A percentile compares a stretch with the other conserved stretches of the same genome.
Conservation (phyloP, 2,113 vertebrate species). For the Columba janthina region DNA sequence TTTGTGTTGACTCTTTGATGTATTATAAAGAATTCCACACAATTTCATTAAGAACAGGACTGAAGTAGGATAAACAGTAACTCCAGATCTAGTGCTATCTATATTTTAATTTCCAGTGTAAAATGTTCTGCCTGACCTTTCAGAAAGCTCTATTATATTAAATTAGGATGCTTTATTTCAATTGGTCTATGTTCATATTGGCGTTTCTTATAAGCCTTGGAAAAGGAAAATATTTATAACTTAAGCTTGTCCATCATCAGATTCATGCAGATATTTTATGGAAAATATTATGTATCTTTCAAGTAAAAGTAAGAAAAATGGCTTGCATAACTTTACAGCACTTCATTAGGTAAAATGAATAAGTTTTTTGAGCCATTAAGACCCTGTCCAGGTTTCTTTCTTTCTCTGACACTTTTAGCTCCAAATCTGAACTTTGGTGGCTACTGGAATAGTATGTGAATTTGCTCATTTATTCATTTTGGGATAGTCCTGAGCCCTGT, state of each 20-base stretch:
- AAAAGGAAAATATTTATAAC: slow-evolving; percentile 55
- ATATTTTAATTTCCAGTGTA: slow-evolving; percentile 53
- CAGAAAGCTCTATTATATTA: slow-evolving; percentile 17
- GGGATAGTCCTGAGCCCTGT: background rate
- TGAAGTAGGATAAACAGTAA: slow-evolving; percentile 46
- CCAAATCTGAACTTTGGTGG: background rate
- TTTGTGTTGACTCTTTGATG: slow-evolving; percentile 47
- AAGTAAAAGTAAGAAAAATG: background rate
- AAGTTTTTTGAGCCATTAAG: background rate
- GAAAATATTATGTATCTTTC: background rate
- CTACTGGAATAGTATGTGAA: background rate
- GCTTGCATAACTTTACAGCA: background rate
- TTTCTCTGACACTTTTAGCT: background rate
- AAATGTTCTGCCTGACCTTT: slow-evolving; percentile 61
- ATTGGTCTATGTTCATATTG: background rate
- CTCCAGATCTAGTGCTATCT: background rate
- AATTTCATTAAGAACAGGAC: slow-evolving; percentile 30
- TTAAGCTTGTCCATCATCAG: background rate
- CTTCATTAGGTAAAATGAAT: background rate
- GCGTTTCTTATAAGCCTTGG: slow-evolving; percentile 9
- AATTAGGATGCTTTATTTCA: slow-evolving; percentile 14
- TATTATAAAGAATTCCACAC: slow-evolving; percentile 34
- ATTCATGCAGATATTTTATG: background rate
- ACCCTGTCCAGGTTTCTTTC: background rate
- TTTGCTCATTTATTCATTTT: slow-evolving; percentile 30